Conservation (phyloP, 37 sponge, comb jelly and placozoan species). For the Lycopodina hypogea region DNA sequence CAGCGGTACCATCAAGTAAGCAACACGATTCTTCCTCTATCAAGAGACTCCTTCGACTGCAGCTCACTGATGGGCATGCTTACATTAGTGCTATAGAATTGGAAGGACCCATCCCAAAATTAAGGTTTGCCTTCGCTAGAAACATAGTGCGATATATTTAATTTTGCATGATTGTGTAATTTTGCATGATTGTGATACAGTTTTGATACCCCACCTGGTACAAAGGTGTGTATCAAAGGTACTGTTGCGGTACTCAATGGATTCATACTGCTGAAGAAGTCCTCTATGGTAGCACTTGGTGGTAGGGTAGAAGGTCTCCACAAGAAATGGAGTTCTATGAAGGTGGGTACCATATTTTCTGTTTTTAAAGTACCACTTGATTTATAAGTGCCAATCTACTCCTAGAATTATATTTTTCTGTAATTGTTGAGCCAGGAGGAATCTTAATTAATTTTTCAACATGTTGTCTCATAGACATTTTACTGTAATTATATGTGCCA, state of each 20-base stretch:
- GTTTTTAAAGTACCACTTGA: no score
- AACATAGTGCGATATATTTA: neutral
- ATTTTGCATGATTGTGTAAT: neutral
- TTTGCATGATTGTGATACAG: slow-evolving; percentile 15
- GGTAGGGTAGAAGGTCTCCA: slow-evolving; percentile 57
- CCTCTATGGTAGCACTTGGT: slow-evolving; percentile 37
- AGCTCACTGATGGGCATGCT: slow-evolving; percentile 70
- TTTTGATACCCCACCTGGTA: slow-evolving; percentile 61
- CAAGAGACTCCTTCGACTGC: slow-evolving; percentile 51
- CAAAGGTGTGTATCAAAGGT: slow-evolving; percentile 55
- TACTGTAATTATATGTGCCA: no score
- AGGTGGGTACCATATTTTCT: slow-evolving; percentile 17
- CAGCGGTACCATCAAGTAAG: slow-evolving; percentile 40
- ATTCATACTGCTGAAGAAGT: slow-evolving; percentile 54
- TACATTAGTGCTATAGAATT: slow-evolving; percentile 59
- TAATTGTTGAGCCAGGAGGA: no score
- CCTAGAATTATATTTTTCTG: no score
- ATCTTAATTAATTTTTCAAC: no score
- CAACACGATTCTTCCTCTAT: slow-evolving; percentile 28
- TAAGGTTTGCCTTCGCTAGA: no score
- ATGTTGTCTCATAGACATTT: no score
- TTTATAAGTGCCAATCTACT: no score
- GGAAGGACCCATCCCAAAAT: slow-evolving; percentile 26
- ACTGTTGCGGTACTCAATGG: slow-evolving; percentile 46
- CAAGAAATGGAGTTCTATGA: slow-evolving; percentile 46